Base-by-base conservation (phyloP, 2,797 vertebrate species). In the Cephalopachus bancanus region DNA sequence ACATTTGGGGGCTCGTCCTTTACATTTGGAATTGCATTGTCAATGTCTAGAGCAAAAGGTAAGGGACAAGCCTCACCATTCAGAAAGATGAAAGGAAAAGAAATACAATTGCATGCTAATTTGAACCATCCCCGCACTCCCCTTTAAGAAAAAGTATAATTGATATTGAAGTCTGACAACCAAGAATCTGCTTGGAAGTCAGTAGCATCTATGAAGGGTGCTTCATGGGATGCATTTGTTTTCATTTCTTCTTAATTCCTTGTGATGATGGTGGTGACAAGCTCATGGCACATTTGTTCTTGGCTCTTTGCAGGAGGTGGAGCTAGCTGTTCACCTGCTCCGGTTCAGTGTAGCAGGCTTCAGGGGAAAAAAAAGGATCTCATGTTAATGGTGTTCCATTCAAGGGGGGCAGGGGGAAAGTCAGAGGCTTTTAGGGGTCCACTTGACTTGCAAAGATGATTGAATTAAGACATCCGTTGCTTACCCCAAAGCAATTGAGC, bases 231-330 rank as follows among this genome's bases (percentile, higher is more conserved):
- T 60, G 51, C 81, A 64, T 93, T 94, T 95, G 76, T 93, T 93
- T 96, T 97, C 91, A 97, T 89, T 79, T 92, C 55, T 0, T 57
- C 98, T 98, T 74, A 83, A 71, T 86, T 95, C 12, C 95, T 96
- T 93, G 89, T 89, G 88, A 88, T 93, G 62, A 75, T 92, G 97
- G 87, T 28, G 24, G 8, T 19, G 89, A 97, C 91, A 2, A 15
- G 80, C 91, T 96, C 9, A 0, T 80, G 60, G 92, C 97, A 96
- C 86, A 62, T n/a, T 97, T 95, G 62, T 55, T 20, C 93, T 91
- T 19, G 16, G 26, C 28, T 81, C 83, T 94, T 67, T 86, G 44
- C 92, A 64, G 49, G n/a, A 81, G 26, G 60, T 78, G 24, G 14
- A 37, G 16, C 28, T 92, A 37, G 16, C 28, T 92, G 55, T 97